Base-by-base conservation (phyloP, 2,797 vertebrate species). In the Microctenopoma lineatum region DNA sequence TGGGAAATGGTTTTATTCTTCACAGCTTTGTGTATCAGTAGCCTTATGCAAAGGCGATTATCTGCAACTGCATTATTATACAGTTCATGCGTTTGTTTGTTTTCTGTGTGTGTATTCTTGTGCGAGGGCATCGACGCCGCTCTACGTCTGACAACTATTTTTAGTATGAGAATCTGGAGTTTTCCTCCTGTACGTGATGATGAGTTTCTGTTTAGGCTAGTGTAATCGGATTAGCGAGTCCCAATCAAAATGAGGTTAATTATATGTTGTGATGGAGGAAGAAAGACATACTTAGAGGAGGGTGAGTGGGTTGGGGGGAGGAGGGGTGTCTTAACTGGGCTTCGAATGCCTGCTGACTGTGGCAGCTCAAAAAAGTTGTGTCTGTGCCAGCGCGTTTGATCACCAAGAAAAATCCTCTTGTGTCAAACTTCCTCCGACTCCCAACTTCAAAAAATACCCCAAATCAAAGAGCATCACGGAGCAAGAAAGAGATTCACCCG, bases 381-480 rank as follows among this genome's bases (percentile, higher is more conserved):
- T 81, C 79, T 84, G 74, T 55, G 69, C 57, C 53, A 18, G 42
- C 26, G 10, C 41, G 65, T 84, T 85, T 86, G 77, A 81, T 80
- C 80, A 75, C 79, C 71, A 77, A 88, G 79, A 88, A 92, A 21
- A 87, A 84, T 80, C 83, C 79, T 70, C 84, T 65, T 1, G 74
- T 77, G 68, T 82, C 77, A 83, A 90, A 87, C 82, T 79, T 79
- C 70, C 80, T 70, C 73, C 10, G 45, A 77, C 77, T 80, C 77
- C 70, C 44, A 38, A 77, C 80, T 84, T 84, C 18, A 79, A 84
- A 79, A 62, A 67, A 48, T 16, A 61, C 38, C 38, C 16, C 70
- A 69, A 87, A 84, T 89, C 73, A 84, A 90, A 89, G 80, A 87
- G 80, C 80, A 80, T 79, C 62, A 48, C 7, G 66, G 66, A 88